A percentile compares a stretch with the other conserved stretches of the same genome.
phyloP scores from a whole-genome alignment of 2,888 invertebrate genomes.

The Apamea crenata region DNA sequence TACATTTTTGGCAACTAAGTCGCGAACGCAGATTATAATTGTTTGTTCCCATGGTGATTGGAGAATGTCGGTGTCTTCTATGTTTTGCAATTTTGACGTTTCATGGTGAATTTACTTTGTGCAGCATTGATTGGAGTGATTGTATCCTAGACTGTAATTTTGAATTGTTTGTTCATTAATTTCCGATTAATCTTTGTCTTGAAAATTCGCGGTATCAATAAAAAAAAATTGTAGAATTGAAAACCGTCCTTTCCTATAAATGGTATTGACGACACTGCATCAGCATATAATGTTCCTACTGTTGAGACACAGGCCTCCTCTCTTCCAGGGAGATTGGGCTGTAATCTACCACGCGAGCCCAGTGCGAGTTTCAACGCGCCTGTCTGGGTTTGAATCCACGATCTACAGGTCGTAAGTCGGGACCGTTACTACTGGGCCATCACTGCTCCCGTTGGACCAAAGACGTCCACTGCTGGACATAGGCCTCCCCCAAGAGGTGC shows the following conservation, averaged over 20 bases:
- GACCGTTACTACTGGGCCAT: too few relatives aligned
- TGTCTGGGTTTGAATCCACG: background rate
- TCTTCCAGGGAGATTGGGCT: too few relatives aligned
- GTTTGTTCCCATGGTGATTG: slow-evolving; percentile 46
- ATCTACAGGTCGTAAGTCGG: background rate
- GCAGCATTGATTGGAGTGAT: slow-evolving; percentile 18
- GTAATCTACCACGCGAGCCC: too few relatives aligned
- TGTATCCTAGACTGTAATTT: background rate
- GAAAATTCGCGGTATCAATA: background rate
- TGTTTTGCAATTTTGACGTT: slow-evolving; percentile 39
- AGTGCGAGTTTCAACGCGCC: background rate
- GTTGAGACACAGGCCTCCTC: too few relatives aligned
- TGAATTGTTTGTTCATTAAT: slow-evolving; percentile 11
- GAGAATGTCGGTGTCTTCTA: slow-evolving; percentile 8
- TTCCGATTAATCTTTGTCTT: too few relatives aligned
- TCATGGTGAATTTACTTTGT: slow-evolving; percentile 30
- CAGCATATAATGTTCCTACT: too few relatives aligned
- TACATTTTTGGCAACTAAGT: too few relatives aligned
- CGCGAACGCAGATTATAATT: background rate
- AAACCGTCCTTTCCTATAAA: background rate
- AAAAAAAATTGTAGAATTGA: background rate
- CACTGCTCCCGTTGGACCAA: background rate
- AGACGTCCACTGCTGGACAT: too few relatives aligned
- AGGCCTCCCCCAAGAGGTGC: too few relatives aligned
- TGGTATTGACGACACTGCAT: background rate